Percentiles rank a stretch among this genome's conserved stretches.
Evolutionary conservation across 2,113 vertebrate genomes (phyloP).

Genomic region (Pterocles burchelli): DNA sequence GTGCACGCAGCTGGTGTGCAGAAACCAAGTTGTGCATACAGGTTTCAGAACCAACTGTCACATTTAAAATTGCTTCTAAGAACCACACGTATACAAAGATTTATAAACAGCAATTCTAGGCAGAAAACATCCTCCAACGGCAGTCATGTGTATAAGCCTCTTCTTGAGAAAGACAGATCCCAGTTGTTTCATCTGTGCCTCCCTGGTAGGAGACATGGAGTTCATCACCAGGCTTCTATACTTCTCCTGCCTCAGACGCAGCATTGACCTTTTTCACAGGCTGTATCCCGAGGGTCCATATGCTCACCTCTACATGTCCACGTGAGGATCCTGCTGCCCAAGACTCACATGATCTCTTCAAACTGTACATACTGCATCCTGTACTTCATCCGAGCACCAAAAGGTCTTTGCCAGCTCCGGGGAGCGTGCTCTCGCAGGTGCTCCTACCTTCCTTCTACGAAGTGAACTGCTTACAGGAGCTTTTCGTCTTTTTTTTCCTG

Average conservation of each 20-base stretch:
- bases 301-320: background rate
- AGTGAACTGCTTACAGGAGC: background rate
- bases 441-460: background rate
- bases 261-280: background rate
- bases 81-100: background rate
- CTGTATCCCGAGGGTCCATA: background rate
- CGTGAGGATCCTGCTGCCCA: background rate
- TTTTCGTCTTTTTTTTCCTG: background rate
- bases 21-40: background rate
- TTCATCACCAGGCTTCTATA: background rate
- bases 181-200: background rate
- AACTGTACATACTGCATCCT: background rate
- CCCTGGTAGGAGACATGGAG: background rate
- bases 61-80: background rate
- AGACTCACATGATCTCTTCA: background rate
- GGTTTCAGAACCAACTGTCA: background rate
- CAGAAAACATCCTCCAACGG: background rate
- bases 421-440: background rate
- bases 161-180: background rate
- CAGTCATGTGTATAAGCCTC: background rate
- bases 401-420: background rate
- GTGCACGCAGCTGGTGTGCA: fast-evolving
- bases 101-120: background rate
- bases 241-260: background rate
- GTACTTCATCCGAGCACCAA: background rate